Base-by-base conservation (phyloP, 2,797 vertebrate species). In the Acanthurus leucopareius region DNA sequence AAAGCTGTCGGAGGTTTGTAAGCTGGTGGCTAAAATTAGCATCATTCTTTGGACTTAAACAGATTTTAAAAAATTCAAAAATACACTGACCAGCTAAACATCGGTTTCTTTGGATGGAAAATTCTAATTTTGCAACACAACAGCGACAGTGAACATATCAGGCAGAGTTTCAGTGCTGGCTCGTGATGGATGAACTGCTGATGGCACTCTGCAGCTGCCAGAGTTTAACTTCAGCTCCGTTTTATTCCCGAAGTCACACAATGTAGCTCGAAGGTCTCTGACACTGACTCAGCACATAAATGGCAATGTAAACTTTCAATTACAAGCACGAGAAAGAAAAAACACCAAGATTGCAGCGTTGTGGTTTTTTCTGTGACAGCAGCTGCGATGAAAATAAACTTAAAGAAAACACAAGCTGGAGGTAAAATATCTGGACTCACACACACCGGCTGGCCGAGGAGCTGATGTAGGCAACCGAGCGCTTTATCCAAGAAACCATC, bases 401-500 rank as follows among this genome's bases (percentile, higher is more conserved):
- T 67, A 72, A 86, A 81, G 83, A 81, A 87, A 90, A 91, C 73
- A 90, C 14, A 35, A 61, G 66, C 3, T 20, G 77, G 79, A 77
- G 82, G 80, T 83, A 35, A 77, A 82, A 56, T 49, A 80, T 84
- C 75, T 66, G 75, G 13, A 48, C 38, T 2, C 47, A 15, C 72
- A 70, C 65, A 51, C 65, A 47, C 20, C 20, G 48, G 19, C 48
- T 32, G 40, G 17, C 22, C 7, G 10, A 48, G 72, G 56, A 77
- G 73, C 73, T 62, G 65, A 73, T 52, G 58, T 54, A 67, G 72
- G 86, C 86, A 77, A 59, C 72, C 58, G 2, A 64, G 69, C 7
- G 2, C 48, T 61, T 62, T 83, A 87, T 91, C 89, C 80, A 25
- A 71, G 61, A 86, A 80, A 80, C 86, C 90, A 88, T 92, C 91